Conservation (phyloP, 1,140 invertebrate genomes). For the Zaprionus tsacasi region DNA sequence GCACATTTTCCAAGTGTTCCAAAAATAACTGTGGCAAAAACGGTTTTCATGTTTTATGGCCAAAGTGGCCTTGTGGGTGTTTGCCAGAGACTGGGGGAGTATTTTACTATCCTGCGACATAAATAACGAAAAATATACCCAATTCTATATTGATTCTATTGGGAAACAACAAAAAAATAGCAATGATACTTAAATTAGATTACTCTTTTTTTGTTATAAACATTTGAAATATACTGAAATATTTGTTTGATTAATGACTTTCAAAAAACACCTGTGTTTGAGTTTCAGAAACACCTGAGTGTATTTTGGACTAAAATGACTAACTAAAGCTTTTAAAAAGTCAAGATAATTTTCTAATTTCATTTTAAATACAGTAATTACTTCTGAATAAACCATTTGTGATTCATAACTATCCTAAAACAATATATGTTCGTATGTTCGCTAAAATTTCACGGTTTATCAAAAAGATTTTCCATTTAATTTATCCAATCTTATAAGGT, state of each 20-base stretch:
- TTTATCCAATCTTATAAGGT: background rate
- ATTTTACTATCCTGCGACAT: background rate
- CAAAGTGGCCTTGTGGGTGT: slow-evolving; percentile 12
- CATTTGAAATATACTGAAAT: background rate
- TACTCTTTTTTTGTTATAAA: background rate
- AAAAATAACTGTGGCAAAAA: slow-evolving; percentile 15
- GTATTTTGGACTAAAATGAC: background rate
- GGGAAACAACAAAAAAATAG: background rate
- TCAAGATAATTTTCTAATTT: background rate
- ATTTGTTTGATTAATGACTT: background rate
- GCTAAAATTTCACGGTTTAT: no score
- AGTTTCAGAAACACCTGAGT: background rate
- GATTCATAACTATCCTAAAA: background rate
- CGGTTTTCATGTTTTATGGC: slow-evolving; percentile 13
- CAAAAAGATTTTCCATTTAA: background rate
- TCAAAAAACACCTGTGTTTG: background rate
- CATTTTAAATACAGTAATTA: background rate
- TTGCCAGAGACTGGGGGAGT: slow-evolving; percentile 1
- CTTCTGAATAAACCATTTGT: background rate
- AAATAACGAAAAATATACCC: background rate
- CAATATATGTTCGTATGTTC: background rate
- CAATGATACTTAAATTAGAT: background rate
- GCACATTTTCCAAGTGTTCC: background rate
- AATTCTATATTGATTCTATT: background rate
- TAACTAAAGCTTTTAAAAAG: background rate